Evolutionary conservation across 2,797 vertebrate genomes (phyloP), one percentile per base, ranked within the genome.

Genomic region (Enteromius thamalakanensis): DNA sequence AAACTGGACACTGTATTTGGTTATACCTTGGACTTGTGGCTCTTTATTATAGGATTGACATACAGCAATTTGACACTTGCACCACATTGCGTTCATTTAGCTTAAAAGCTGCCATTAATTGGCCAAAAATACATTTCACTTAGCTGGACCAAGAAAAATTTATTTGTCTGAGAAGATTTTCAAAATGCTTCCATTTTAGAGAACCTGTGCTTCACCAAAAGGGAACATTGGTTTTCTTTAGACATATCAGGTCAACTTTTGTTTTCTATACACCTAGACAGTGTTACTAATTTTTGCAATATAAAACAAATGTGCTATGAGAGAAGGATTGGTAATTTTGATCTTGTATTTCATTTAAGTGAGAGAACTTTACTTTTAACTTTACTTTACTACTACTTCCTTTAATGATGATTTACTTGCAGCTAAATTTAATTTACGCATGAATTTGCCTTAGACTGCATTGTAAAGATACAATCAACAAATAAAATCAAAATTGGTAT

Each of bases 21-120:
- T 62, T 62, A 77, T 77, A 45, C 5, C 8, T 62, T 76, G 37
- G 55, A 29, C 55, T 29, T 55, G 29, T 29, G 23, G 37, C 9
- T 62, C 75, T 77, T 47, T 62, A 29, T 64, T 64, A 29, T 32
- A 70, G 68, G n/a, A 15, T 4, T 47, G 75, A 77, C 34, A 19
- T 55, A 17, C 8, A 51, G 26, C 32, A 40, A 58, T 40, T 19
- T 76, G 72, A 76, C 51, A 10, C 51, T 76, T 45, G 15, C 15
- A 62, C 12, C 32, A 58, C 14, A 58, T 55, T 32, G n/a, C 32
- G 37, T 58, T 75, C 21, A 58, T 58, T 12, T 58, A 8, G 32
- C 37, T 77, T 9, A 62, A 77, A 77, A 77, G 4, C 55, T 62
- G 15, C 14, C 45, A 29, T 76, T 40, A 19, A 45, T 62, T 77